A percentile compares a stretch with the other conserved stretches of the same genome.
These are phyloP conservation scores for Parauchenoglanis punctatus DNA, from an alignment of 2,797 vertebrate genomes.

Conservation along the genomic window DNA sequence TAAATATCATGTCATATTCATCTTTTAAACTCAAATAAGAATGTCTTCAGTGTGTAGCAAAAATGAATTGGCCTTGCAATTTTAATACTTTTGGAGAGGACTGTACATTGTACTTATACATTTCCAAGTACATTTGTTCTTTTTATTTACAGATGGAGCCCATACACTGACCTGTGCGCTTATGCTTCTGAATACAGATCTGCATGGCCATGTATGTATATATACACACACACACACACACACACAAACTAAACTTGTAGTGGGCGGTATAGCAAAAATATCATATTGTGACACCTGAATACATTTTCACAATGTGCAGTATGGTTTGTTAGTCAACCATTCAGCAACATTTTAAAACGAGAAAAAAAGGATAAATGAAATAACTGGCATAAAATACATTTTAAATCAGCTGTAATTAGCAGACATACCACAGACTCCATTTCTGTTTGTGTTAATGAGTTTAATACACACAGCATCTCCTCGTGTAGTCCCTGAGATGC, in stretches of 20 bases:
- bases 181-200: conserved; percentile 96
- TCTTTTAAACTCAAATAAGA: not conserved
- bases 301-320: not conserved
- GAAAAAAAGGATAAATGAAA: not conserved
- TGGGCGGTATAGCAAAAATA: not conserved
- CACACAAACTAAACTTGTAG: not conserved
- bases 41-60: not conserved
- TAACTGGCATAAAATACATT: not conserved
- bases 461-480: conserved; percentile 17
- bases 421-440: not conserved
- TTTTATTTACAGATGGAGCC: conserved; percentile 83
- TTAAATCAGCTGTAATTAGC: conserved; percentile 1
- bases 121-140: not conserved
- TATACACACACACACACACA: not conserved
- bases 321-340: not conserved
- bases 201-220: conserved; percentile 91
- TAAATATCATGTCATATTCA: not conserved
- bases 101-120: not conserved
- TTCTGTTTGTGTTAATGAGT: conserved; percentile 26
- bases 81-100: not conserved
- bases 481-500: not conserved
- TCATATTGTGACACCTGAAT: too few relatives aligned
- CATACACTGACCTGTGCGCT: conserved; percentile 94
- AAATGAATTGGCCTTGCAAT: not conserved
- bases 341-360: not conserved